Evolutionary conservation across 2,113 vertebrate genomes (phyloP).

Genomic region (Progne subis): DNA sequence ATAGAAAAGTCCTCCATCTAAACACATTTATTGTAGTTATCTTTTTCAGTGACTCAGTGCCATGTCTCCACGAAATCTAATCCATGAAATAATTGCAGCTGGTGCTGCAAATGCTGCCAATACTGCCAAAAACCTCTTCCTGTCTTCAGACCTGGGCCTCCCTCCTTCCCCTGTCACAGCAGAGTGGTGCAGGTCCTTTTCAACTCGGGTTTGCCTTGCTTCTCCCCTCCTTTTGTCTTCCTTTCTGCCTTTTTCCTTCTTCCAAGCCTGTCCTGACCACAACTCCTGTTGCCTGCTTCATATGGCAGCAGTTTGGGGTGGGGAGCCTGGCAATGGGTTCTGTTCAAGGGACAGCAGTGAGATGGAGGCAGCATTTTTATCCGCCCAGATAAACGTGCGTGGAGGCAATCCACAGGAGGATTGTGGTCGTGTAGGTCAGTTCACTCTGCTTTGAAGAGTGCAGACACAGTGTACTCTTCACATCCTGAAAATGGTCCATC

Average conservation of each 20-base stretch:
- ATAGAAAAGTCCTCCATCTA: neutral
- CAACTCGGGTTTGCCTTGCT: neutral
- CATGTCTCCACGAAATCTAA: neutral
- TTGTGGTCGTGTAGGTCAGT: neutral
- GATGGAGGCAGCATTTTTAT: accelerated
- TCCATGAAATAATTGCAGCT: neutral
- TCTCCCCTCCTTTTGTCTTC: neutral
- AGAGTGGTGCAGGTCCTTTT: neutral
- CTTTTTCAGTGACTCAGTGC: neutral
- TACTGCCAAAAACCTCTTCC: neutral
- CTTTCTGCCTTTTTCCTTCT: neutral
- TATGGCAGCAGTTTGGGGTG: neutral
- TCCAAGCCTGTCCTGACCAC: neutral
- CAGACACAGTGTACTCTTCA: neutral
- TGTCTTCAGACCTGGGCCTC: accelerated
- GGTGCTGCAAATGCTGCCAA: neutral
- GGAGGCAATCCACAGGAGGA: neutral
- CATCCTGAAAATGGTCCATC: neutral
- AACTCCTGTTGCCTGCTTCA: neutral
- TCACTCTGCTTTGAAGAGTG: neutral
- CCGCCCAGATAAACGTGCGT: neutral
- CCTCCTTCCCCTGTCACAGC: neutral
- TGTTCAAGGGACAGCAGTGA: neutral
- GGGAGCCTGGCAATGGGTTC: neutral
- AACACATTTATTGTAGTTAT: neutral